Evolutionary conservation across 2,797 vertebrate genomes (phyloP), one percentile per base, ranked within the genome.

Genomic region (Poecile montanus): DNA sequence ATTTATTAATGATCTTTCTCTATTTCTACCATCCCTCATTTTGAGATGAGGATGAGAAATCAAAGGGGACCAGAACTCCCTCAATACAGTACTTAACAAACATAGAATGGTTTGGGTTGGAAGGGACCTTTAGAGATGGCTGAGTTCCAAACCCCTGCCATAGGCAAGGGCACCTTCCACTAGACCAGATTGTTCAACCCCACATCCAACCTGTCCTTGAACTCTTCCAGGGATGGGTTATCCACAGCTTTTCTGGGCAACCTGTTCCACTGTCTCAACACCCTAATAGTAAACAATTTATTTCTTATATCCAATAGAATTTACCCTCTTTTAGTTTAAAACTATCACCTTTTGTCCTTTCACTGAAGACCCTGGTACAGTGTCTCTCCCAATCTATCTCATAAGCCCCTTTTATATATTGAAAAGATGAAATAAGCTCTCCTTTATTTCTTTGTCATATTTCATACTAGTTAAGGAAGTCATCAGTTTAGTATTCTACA

Each of bases 401-500:
- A 13, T 27, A 80, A 90, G 6, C 26, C 26, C 4, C 16, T 56
- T 80, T 66, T 80, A n/a, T 82, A 17, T 62, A 54, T 21, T 54
- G 60, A 51, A 90, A 85, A 56, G 44, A 53, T 65, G 27, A 26
- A 83, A 30, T 70, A 70, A 73, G 9, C 6, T 68, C 47, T 70
- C 27, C 8, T 18, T 74, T 94, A 77, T 58, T 65, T 63, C 65
- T 42, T 3, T 85, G 68, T 93, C 66, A 7, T 87, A 73, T 95
- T 94, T 96, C 58, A 67, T 85, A 50, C 23, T 23, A 38, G 27
- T 85, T 88, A 36, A 42, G n/a, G 61, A 74, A 88, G 45, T 53
- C 26, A 9, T 90, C 85, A 61, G 6, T 67, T 91, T 57, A 80
- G 45, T 90, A 78, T 95, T 95, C 94, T 94, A 30, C 32, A 40